phyloP scores from a whole-genome alignment of 2,797 vertebrate species.

The Sebastolobus alascanus region DNA sequence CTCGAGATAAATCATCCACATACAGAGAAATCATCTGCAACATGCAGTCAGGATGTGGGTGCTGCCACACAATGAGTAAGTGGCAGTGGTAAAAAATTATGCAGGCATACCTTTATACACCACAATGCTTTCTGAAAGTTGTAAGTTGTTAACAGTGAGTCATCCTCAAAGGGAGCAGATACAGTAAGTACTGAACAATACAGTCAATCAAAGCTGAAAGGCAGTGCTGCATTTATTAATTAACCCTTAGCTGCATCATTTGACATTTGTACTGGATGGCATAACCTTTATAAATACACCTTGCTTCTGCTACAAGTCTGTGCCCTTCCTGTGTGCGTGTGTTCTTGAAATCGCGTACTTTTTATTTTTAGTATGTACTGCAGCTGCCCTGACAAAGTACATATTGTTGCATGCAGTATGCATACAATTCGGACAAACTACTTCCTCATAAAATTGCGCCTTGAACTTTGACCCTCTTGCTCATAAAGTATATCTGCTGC shows the following conservation, averaged over 20 bases:
- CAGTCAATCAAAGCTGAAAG: not conserved
- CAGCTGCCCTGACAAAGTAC: not conserved
- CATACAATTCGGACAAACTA: not conserved
- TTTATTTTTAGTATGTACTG: not conserved
- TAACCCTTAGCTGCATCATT: not conserved
- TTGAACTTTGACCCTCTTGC: not conserved
- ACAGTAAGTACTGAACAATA: not conserved
- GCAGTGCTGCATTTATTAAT: not conserved
- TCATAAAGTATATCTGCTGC: not conserved
- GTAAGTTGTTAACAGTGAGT: conserved; percentile 11
- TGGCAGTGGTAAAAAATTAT: conserved; percentile 38
- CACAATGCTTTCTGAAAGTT: conserved; percentile 33
- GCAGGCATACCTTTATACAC: conserved; percentile 28
- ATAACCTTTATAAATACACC: not conserved
- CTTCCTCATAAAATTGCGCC: not conserved
- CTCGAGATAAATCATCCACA: conserved; percentile 8
- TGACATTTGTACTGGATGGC: not conserved
- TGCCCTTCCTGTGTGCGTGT: not conserved
- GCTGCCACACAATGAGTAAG: conserved; percentile 40
- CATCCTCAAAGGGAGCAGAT: conserved; percentile 7
- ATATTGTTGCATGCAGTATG: not conserved
- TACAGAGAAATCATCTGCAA: conserved; percentile 33
- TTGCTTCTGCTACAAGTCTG: not conserved
- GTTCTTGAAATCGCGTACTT: not conserved
- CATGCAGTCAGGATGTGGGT: conserved; percentile 68